phyloP scores from a whole-genome alignment of 2,888 invertebrate genomes.

The Pseudococcus longispinus region DNA sequence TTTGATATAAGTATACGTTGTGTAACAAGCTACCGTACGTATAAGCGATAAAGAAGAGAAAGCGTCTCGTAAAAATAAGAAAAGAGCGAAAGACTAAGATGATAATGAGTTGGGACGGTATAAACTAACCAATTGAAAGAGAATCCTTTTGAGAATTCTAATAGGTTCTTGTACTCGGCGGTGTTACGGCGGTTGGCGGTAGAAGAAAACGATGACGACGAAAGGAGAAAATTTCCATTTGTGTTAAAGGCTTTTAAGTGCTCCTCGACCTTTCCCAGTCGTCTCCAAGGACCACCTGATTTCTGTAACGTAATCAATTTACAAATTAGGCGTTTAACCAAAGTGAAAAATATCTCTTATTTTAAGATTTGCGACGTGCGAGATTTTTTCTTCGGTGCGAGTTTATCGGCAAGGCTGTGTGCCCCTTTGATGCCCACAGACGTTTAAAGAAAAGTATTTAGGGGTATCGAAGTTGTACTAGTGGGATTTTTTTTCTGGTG shows the following conservation, averaged over 20 bases:
- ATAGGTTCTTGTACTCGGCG: constrained; percentile 22
- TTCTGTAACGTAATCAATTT: constrained; percentile 55
- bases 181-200: constrained; percentile 14
- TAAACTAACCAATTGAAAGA: constrained; percentile 49
- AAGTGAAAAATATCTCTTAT: constrained; percentile 54
- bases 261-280: constrained; percentile 52
- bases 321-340: constrained; percentile 51
- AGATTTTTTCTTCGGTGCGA: neutral
- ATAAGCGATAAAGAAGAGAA: constrained; percentile 2
- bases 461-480: neutral
- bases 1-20: neutral
- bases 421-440: neutral
- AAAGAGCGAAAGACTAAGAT: constrained; percentile 48
- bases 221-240: constrained; percentile 48
- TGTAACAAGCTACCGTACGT: neutral
- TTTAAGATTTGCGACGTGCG: constrained; percentile 42
- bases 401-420: neutral
- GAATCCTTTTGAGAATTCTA: constrained; percentile 54
- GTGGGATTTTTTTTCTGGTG: neutral
- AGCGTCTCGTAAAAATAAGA: constrained; percentile 40
- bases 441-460: neutral
- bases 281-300: constrained; percentile 56
- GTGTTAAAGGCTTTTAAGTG: constrained; percentile 53
- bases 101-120: constrained; percentile 52
- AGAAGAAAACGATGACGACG: constrained; percentile 38